These are phyloP conservation scores for Chondrosia reniformis DNA, from an alignment of 37 sponge, comb jelly and placozoan species.

Conservation along the genomic window DNA sequence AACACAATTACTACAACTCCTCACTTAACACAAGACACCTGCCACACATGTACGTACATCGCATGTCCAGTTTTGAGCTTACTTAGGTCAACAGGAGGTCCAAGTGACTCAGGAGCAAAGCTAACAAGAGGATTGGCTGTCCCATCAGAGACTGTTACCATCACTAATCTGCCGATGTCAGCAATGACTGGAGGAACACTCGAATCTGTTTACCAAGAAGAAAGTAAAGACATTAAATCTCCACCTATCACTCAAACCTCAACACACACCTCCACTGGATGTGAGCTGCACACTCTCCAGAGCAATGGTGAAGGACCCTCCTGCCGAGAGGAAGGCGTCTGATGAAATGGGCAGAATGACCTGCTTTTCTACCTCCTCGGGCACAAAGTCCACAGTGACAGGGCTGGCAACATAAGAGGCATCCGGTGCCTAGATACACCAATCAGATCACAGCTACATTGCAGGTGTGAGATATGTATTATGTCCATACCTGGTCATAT, in stretches of 20 bases:
- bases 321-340: conserved; percentile 47
- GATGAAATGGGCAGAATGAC: conserved; percentile 31
- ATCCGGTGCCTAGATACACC: not conserved
- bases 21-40: not conserved
- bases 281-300: conserved; percentile 25
- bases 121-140: conserved; percentile 53
- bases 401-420: conserved; percentile 7
- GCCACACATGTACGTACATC: not conserved
- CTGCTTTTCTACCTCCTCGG: not conserved
- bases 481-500: conserved; percentile 31
- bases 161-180: not conserved
- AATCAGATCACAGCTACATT: not conserved
- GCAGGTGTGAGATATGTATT: not conserved
- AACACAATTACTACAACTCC: not conserved
- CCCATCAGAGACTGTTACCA: conserved; percentile 7
- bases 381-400: not conserved
- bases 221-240: no score
- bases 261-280: conserved; percentile 1
- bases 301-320: conserved; percentile 31
- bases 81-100: conserved; percentile 52
- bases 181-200: conserved; percentile 25
- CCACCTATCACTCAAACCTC: not conserved
- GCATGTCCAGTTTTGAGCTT: not conserved
- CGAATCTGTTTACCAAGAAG: not conserved
- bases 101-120: conserved; percentile 42